Evolutionary conservation across 2,113 vertebrate genomes (phyloP), one percentile per base, ranked within the genome.

Genomic region (Oryzias javanicus): DNA sequence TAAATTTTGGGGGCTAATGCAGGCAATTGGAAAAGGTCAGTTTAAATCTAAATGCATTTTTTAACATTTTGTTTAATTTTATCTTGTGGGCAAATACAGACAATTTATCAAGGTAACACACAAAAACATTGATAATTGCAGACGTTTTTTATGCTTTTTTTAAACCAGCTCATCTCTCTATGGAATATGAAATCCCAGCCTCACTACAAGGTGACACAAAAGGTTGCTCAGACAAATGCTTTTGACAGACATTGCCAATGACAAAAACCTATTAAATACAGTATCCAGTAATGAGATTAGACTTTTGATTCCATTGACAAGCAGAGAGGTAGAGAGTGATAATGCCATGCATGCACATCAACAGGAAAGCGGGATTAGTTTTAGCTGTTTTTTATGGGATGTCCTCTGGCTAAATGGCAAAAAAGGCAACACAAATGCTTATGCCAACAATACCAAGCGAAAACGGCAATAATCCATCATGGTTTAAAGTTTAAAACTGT

Each of bases 251-350:
- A 59, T 40, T 49, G 62, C 57, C 17, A 55, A 25, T 70, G 78
- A 74, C 22, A 49, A 60, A 67, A 73, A 65, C 56, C 59, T 74
- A 64, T 79, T 76, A 78, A 61, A 55, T 64, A 25, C 53, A 55
- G 64, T 69, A 70, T 59, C 66, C 52, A 74, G 55, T 76, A 79
- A 78, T 63, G 41, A 53, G 76, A 83, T 82, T 67, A 65, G 42
- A 56, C 57, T 27, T 65, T 74, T 70, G 60, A 74, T 72, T 55
- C 40, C 60, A 5, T 4, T 71, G 67, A 65, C 13, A 16, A 55
- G 18, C 45, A 74, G 45, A 42, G 57, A 48, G 47, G 22, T 40
- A 4, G 59, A 42, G 17, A 64, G 29, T 49, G 51, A 27, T 63
- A 25, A 40, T 47, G 25, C 48, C 54, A 16, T 29, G 18, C 27